Percentiles rank a stretch among this genome's conserved stretches.
Conservation (phyloP, 2,797 vertebrate species). For the Hafferia zeledoni region DNA sequence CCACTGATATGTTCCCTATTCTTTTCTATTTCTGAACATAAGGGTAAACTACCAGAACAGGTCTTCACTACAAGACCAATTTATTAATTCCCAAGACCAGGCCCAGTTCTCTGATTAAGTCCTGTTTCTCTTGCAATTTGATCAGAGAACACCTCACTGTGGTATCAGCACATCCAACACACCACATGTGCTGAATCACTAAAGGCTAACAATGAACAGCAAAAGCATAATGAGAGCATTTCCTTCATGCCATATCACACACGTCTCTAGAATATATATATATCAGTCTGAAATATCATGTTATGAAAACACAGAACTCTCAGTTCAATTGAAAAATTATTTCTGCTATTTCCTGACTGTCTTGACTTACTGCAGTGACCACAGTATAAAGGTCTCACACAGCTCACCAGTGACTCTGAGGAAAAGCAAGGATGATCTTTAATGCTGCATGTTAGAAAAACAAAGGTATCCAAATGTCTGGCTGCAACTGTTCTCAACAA, state of each 20-base stretch:
- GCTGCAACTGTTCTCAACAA: background rate
- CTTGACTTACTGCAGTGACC: background rate
- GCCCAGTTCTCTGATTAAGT: background rate
- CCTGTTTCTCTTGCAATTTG: background rate
- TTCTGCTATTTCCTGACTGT: background rate
- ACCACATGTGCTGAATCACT: background rate
- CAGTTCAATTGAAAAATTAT: background rate
- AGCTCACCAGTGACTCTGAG: background rate
- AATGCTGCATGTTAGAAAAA: background rate
- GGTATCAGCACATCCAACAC: background rate
- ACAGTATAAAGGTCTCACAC: background rate
- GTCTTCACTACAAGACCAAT: background rate
- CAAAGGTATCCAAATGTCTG: background rate
- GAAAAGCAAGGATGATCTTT: background rate
- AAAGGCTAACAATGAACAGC: background rate
- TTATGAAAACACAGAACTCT: background rate
- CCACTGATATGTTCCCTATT: background rate
- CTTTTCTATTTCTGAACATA: background rate
- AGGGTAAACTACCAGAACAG: background rate
- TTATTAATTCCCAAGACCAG: background rate
- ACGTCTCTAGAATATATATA: background rate
- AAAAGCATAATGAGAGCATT: background rate
- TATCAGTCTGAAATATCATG: background rate
- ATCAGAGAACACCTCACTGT: background rate
- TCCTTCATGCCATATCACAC: background rate